phyloP scores from a whole-genome alignment of 2,113 vertebrate genomes.

The Megalops atlanticus region DNA sequence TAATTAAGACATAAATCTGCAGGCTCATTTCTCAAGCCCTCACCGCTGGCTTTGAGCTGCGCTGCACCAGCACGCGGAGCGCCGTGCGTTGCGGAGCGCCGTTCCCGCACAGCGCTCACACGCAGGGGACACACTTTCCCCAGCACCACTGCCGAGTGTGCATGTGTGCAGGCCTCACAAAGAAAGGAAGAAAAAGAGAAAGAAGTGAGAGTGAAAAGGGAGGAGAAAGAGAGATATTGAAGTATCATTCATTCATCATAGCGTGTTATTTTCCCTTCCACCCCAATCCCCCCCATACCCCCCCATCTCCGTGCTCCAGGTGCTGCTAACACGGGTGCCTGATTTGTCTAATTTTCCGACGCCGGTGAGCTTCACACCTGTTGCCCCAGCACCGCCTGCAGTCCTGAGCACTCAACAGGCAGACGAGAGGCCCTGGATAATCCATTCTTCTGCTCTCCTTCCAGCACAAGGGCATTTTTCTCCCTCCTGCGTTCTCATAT shows the following conservation, averaged over 20 bases:
- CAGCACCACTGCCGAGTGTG: conserved; percentile 3
- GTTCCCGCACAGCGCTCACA: conserved; percentile 6
- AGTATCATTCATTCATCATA: background rate
- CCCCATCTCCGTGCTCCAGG: conserved; percentile 58
- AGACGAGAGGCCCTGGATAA: conserved; percentile 65
- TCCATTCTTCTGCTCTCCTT: conserved; percentile 61
- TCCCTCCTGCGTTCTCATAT: conserved; percentile 55
- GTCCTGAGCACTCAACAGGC: conserved; percentile 55
- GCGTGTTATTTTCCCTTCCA: background rate
- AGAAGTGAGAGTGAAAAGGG: background rate
- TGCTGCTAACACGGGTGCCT: conserved; percentile 54
- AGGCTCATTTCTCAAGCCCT: conserved; percentile 36
- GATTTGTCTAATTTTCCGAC: conserved; percentile 71
- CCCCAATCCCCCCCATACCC: background rate
- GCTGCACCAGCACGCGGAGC: background rate
- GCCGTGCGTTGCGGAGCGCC: background rate
- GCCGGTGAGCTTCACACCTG: conserved; percentile 61
- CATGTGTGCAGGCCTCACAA: conserved; percentile 24
- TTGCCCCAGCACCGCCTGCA: conserved; percentile 65
- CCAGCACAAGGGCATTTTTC: conserved; percentile 55
- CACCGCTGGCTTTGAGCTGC: conserved; percentile 29
- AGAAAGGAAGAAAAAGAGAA: conserved; percentile 6
- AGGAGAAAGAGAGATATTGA: background rate
- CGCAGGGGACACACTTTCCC: background rate
- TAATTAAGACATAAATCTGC: conserved; percentile 50